phyloP scores from a whole-genome alignment of 2,113 vertebrate species.

The Plestiodon gilberti region DNA sequence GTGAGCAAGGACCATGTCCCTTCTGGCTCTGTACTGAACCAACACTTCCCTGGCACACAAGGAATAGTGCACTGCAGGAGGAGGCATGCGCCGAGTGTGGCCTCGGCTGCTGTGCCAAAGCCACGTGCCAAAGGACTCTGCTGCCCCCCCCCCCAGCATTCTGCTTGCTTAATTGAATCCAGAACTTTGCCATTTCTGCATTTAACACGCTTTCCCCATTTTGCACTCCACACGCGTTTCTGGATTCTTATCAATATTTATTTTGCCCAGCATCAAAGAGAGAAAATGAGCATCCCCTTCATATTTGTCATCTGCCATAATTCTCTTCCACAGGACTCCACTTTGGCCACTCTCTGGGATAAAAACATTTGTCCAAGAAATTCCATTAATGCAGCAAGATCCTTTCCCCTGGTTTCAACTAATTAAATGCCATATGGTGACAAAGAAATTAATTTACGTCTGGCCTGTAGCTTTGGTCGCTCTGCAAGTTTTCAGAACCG shows the following conservation, averaged over 20 bases:
- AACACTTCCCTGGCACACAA: not conserved
- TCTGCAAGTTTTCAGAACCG: constrained; percentile 35
- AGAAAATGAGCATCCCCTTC: not conserved
- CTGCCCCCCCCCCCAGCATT: not conserved
- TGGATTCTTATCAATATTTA: not conserved
- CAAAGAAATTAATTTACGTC: constrained; percentile 47
- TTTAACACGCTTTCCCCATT: not conserved
- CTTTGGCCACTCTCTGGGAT: constrained; percentile 22
- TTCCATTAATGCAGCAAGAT: constrained; percentile 47
- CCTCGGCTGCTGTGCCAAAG: not conserved
- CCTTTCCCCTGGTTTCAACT: constrained; percentile 27
- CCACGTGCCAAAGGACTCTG: not conserved
- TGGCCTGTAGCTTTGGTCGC: constrained; percentile 36
- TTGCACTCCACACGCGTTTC: not conserved
- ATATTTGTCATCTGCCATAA: constrained; percentile 24
- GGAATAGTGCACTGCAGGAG: not conserved
- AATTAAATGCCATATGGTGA: constrained; percentile 52
- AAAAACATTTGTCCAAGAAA: constrained; percentile 39
- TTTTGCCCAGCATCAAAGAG: constrained; percentile 5
- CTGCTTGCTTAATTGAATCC: not conserved
- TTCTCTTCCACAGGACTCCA: constrained; percentile 44
- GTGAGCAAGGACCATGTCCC: not conserved
- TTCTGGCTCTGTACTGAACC: not conserved
- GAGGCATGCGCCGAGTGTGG: no score
- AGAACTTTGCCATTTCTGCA: not conserved